These are phyloP conservation scores for Gobius niger DNA, from an alignment of 2,113 vertebrate genomes.

Conservation along the genomic window DNA sequence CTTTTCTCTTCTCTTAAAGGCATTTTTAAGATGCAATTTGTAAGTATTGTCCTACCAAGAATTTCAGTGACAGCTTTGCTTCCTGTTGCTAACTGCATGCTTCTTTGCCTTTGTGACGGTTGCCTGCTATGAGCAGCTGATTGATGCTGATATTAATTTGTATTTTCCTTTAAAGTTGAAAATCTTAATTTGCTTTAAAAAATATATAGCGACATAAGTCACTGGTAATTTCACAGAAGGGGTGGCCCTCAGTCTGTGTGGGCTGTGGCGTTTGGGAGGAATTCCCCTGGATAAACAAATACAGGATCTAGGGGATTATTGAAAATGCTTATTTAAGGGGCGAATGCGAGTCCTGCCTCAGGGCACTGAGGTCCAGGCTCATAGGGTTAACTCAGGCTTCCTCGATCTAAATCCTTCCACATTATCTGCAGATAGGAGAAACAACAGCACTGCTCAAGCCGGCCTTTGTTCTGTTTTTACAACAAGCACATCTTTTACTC, in stretches of 20 bases:
- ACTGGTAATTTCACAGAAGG: conserved; percentile 32
- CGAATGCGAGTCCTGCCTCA: conserved; percentile 56
- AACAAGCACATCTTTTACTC: conserved; percentile 10
- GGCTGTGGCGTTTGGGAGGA: conserved; percentile 62
- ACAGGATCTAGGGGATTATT: conserved; percentile 72
- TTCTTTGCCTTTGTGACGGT: conserved; percentile 29
- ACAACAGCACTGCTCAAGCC: conserved; percentile 36
- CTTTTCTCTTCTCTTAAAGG: conserved; percentile 59
- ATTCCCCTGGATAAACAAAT: conserved; percentile 71
- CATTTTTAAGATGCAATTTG: conserved; percentile 61
- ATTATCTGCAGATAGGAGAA: conserved; percentile 55
- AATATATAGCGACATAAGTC: not conserved
- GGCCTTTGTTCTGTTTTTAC: conserved; percentile 39
- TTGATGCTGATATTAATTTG: not conserved
- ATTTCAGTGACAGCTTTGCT: conserved; percentile 30
- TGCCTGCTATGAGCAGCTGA: not conserved
- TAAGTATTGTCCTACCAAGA: conserved; percentile 53
- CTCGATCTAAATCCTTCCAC: conserved; percentile 51
- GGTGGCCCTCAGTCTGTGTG: conserved; percentile 66
- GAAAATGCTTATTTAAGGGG: conserved; percentile 59
- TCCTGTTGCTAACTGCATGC: conserved; percentile 49
- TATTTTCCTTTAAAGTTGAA: not conserved
- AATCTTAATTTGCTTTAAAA: not conserved
- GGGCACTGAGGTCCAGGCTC: conserved; percentile 46
- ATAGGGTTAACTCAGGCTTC: conserved; percentile 46